These are phyloP conservation scores for Clupea harengus DNA, from an alignment of 2,113 vertebrate species.

Conservation along the genomic window DNA sequence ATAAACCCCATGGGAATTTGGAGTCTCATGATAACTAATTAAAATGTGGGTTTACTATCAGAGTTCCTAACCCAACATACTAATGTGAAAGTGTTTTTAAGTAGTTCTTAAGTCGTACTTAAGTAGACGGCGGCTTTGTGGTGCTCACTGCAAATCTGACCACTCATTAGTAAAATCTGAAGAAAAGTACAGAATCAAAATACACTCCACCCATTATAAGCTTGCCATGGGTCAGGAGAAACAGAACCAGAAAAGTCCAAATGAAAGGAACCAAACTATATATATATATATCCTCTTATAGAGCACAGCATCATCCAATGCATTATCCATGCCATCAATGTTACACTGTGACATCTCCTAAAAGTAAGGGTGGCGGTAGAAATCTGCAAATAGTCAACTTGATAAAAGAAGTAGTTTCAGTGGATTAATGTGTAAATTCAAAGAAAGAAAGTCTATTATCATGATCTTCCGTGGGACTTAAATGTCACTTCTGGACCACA, in stretches of 20 bases:
- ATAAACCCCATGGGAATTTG: too few species aligned
- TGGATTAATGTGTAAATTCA: neutral
- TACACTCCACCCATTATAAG: neutral
- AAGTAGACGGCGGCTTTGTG: too few species aligned
- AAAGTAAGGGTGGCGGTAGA: neutral
- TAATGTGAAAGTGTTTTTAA: too few species aligned
- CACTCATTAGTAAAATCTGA: too few species aligned
- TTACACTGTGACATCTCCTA: neutral
- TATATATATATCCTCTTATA: neutral
- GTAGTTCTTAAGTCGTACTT: too few species aligned
- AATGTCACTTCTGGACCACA: too few species aligned
- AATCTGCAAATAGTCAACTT: neutral
- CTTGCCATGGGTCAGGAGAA: neutral
- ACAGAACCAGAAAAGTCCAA: neutral
- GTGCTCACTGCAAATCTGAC: too few species aligned
- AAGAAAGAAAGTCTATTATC: neutral
- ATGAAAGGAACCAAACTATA: neutral
- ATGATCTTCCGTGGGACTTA: neutral
- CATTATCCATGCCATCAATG: neutral
- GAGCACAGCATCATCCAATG: neutral
- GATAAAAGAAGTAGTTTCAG: neutral
- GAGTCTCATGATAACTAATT: too few species aligned
- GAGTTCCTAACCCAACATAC: too few species aligned
- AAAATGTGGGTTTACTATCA: too few species aligned
- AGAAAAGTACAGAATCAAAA: neutral